Base-by-base conservation (phyloP, 1,140 invertebrate genomes). In the Drosophila ananassae region DNA sequence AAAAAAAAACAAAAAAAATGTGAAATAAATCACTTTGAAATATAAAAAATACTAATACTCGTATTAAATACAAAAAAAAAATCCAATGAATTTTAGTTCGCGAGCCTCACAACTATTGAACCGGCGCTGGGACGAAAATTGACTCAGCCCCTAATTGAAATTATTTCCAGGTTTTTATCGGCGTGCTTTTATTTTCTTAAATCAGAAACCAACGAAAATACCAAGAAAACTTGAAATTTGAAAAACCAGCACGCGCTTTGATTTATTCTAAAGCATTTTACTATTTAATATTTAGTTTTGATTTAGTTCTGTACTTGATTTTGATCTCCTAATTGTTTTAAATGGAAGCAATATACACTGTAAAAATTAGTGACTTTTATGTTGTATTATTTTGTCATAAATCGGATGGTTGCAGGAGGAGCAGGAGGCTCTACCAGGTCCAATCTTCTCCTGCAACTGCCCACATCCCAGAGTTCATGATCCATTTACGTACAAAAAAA, bases 91-190 rank as follows among this genome's bases (percentile, higher is more conserved):
- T 41, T 30, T 53, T 63, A 97, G 97, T 97, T 98, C 94, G 95
- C 95, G 92, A 95, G 95, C 92, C 95, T 98, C 93, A 97, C 96
- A 89, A 94, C 95, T 90, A 95, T 96, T 92, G 96, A 97, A 92
- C 96, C 96, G 90, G 94, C 95, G 93, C 94, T 98, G 92, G 96
- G 97, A 93, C 94, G 95, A 91, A 96, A 95, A 94, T 94, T 98
- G 92, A 96, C 96, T 91, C 95, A 96, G 93, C 97, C 97, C 91
- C 94, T 98, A 92, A 96, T 98, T 93, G 95, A 96, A 93, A 95
- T 97, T 91, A 97, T 98, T 93, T 95, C 95, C 95, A 98, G 97
- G 97, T 98, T 94, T 92, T 92, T 91, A 91, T 91, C 75, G 82
- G 77, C 73, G 84, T 63, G 80, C 73, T 80, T 89, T 79, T 75